Conservation (phyloP, 2,888 invertebrate species). For the Chamaedrilus cognettii region DNA sequence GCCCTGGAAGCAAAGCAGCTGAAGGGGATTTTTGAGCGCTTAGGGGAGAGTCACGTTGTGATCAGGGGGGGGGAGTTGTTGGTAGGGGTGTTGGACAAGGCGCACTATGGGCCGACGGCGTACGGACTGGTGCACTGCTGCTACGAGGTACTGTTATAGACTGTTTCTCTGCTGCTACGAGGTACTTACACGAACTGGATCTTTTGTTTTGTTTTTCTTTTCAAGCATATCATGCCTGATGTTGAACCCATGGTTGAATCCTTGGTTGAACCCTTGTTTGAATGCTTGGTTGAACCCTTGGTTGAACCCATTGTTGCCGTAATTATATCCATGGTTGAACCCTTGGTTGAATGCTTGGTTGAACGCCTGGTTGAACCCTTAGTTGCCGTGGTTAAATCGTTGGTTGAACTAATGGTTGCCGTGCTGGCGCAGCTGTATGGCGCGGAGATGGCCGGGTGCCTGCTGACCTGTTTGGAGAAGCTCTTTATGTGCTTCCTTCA, state of each 20-base stretch:
- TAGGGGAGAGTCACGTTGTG: slow-evolving; percentile 92
- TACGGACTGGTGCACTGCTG: slow-evolving; percentile 94
- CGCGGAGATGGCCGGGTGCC: slow-evolving; percentile 75
- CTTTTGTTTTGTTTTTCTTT: too few species aligned
- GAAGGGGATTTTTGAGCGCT: slow-evolving; percentile 52
- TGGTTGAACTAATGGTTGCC: not conserved
- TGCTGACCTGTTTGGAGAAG: slow-evolving; percentile 88
- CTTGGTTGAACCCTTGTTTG: too few species aligned
- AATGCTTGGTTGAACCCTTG: too few species aligned
- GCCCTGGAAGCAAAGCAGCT: slow-evolving; percentile 69
- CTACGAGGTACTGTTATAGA: slow-evolving; percentile 83
- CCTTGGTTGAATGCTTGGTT: too few species aligned
- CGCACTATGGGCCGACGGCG: slow-evolving; percentile 92
- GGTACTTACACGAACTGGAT: too few species aligned
- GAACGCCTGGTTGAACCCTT: too few species aligned
- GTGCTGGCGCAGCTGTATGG: slow-evolving; percentile 75
- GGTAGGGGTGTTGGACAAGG: slow-evolving; percentile 92
- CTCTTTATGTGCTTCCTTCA: slow-evolving; percentile 90
- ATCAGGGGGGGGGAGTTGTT: slow-evolving; percentile 86
- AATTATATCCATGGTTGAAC: too few species aligned
- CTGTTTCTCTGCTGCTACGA: too few species aligned
- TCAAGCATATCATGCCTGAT: too few species aligned
- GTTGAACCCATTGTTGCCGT: too few species aligned
- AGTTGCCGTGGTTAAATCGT: too few species aligned
- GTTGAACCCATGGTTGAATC: too few species aligned